phyloP scores from a whole-genome alignment of 2,113 vertebrate species.

The Prolemur simus region DNA sequence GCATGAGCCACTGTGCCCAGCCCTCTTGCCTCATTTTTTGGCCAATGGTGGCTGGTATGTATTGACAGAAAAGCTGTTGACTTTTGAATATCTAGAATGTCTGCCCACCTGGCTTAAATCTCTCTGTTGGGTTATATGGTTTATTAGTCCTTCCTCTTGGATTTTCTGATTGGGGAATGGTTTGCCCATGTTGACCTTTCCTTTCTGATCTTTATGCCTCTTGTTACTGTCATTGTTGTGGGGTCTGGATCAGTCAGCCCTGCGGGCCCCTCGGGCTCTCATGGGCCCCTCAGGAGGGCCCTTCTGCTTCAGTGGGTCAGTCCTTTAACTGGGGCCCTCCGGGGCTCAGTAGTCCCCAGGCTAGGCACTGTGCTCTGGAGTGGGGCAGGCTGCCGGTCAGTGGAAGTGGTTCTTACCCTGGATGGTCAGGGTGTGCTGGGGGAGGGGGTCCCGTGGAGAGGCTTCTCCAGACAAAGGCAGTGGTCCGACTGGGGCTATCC shows the following conservation, averaged over 20 bases:
- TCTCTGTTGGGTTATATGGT: neutral
- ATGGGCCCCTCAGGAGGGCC: neutral
- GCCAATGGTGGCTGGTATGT: neutral
- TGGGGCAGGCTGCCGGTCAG: neutral
- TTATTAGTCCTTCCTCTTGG: neutral
- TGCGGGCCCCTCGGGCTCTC: neutral
- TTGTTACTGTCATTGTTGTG: neutral
- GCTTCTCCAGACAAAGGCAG: neutral
- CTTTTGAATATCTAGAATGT: neutral
- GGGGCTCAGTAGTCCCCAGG: neutral
- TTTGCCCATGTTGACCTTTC: neutral
- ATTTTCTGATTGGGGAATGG: neutral
- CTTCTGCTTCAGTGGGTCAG: neutral
- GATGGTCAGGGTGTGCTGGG: too few relatives aligned
- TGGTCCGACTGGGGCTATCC: neutral
- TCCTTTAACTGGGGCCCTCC: accelerated
- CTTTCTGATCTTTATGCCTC: neutral
- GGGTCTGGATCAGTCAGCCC: neutral
- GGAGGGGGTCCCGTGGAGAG: neutral
- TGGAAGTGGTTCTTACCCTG: neutral
- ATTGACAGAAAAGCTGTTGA: neutral
- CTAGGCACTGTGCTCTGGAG: neutral
- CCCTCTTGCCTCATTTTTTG: neutral
- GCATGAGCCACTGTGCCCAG: too few relatives aligned
- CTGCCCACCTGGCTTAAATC: neutral